Evolutionary conservation across 1,140 invertebrate genomes (phyloP).

Genomic region (Dreissena rostriformis): DNA sequence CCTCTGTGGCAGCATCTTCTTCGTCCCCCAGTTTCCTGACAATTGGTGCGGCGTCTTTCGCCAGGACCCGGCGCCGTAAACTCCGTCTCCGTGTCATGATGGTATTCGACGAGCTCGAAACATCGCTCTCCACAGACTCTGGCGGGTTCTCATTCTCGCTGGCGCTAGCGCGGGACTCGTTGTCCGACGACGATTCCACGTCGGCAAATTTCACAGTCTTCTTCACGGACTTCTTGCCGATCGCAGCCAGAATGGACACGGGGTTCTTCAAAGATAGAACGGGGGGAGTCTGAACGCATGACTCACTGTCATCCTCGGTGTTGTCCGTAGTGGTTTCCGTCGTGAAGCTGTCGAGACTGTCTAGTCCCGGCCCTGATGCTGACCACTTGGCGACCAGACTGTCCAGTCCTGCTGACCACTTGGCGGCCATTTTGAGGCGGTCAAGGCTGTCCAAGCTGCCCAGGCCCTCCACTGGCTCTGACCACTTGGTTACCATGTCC

Average conservation of each 20-base stretch:
- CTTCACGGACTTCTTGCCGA: constrained; percentile 66
- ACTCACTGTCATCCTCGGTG: constrained; percentile 51
- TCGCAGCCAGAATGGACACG: constrained; percentile 65
- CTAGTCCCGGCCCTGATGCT: too few species aligned
- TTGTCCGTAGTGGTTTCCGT: constrained; percentile 20
- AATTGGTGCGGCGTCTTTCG: constrained; percentile 12
- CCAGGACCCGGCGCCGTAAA: constrained; percentile 53
- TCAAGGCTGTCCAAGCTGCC: too few species aligned
- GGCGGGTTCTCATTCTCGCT: constrained; percentile 58
- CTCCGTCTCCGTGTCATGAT: constrained; percentile 15
- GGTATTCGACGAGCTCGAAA: constrained; percentile 45
- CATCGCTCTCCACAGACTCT: constrained; percentile 37
- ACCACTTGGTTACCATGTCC: constrained; percentile 62
- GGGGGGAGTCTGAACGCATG: constrained; percentile 32
- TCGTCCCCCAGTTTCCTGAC: constrained; percentile 6
- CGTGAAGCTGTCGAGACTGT: constrained; percentile 33
- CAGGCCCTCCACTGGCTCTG: constrained; percentile 57
- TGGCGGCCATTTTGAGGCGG: too few species aligned
- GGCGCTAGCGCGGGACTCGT: constrained; percentile 65
- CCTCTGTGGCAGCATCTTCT: neutral
- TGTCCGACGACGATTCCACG: constrained; percentile 71
- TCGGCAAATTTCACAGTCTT: constrained; percentile 76
- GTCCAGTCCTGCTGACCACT: constrained; percentile 23
- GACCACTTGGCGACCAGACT: constrained; percentile 61
- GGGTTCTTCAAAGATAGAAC: constrained; percentile 58